phyloP scores from a whole-genome alignment of 2,888 invertebrate genomes.

The Macrophya alboannulata region DNA sequence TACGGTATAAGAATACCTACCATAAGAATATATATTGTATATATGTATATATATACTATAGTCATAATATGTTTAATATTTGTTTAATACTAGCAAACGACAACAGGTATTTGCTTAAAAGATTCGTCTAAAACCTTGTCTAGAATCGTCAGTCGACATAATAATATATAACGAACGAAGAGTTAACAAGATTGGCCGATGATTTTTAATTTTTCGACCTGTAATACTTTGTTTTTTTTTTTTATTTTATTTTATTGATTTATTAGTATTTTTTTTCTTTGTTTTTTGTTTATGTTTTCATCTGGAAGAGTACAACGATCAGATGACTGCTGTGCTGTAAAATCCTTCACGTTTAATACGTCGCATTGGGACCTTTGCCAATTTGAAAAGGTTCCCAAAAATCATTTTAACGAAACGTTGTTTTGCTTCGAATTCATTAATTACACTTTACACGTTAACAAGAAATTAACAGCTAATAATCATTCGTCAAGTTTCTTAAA shows the following conservation, averaged over 20 bases:
- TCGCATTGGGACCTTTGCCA: background rate
- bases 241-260: background rate
- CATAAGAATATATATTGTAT: constrained; percentile 51
- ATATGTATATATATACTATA: constrained; percentile 13
- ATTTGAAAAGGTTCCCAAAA: background rate
- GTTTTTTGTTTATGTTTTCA: background rate
- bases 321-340: constrained; percentile 1
- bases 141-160: constrained; percentile 74
- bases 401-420: background rate
- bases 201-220: constrained; percentile 42
- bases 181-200: constrained; percentile 69
- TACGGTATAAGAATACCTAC: constrained; percentile 67
- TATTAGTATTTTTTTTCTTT: background rate
- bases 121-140: constrained; percentile 71
- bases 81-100: constrained; percentile 66
- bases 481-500: background rate
- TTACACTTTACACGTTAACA: constrained; percentile 31
- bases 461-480: constrained; percentile 29
- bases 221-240: constrained; percentile 47
- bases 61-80: constrained; percentile 48
- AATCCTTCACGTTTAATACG: background rate
- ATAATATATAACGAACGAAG: constrained; percentile 69
- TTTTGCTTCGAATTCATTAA: constrained; percentile 1
- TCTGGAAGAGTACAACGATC: constrained; percentile 46
- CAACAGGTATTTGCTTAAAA: constrained; percentile 69